Evolutionary conservation across 1,140 invertebrate species (phyloP), one percentile per base, ranked within the genome.

Genomic region (Platyura marginata): DNA sequence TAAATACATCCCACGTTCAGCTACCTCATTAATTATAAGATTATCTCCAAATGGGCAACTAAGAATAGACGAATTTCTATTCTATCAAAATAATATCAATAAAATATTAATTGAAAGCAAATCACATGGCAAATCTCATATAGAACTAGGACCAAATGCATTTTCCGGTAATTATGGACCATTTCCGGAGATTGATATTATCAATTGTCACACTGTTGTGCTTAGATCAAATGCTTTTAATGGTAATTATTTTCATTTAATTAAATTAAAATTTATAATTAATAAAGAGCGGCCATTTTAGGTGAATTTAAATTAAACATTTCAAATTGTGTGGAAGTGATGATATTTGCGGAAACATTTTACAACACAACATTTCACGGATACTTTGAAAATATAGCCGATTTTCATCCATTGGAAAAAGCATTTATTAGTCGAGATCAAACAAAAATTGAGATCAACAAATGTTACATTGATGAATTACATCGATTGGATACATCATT

Each of bases 141-240:
- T 56, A 21, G 58, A 60, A 34, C 20, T 61, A 0, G 42, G 47
- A 20, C 38, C 40, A 0, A 44, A 51, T 41, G 50, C 55, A 3
- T 60, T 60, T 38, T 29, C 23, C 0, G 47, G 50, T 16, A 59
- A 59, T 45, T 33, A 38, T 13, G 10, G 58, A 39, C 55, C 55
- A 3, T 57, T 44, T 53, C 58, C 58, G 3, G 54, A 56, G 9
- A 53, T 61, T 5, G 39, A 47, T 21, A 52, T 61, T 5, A 15
- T 40, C 0, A 47, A 49, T n/a, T 45, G 51, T 1, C 22, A 36
- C 11, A 16, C 36, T 1, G 52, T 55, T 0, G 50, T 54, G 11
- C 21, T 61, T 9, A 49, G 47, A 0, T 32, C 43, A 0, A 23
- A 49, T 3, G 46, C 54, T 3, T 47, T 61, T 22, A 44, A 46